Conservation (phyloP, 1,140 invertebrate species). For the Tenebrio molitor region DNA sequence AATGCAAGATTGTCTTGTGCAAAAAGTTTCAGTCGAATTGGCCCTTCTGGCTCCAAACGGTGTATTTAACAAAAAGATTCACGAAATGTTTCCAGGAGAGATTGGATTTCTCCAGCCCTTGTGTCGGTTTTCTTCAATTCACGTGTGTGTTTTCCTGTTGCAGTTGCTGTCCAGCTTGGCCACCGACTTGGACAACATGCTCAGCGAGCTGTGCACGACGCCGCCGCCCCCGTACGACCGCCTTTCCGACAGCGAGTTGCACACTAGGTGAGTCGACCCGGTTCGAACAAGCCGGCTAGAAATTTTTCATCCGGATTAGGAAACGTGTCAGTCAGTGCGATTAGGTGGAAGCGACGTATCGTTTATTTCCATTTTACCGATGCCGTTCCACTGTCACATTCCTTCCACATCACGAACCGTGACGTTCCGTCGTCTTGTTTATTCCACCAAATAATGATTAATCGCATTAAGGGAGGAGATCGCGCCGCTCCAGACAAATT, state of each 20-base stretch:
- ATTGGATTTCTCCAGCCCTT: too few relatives aligned
- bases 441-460: conserved; percentile 40
- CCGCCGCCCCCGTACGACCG: conserved; percentile 62
- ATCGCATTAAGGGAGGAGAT: conserved; percentile 35
- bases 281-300: not conserved
- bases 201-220: conserved; percentile 72
- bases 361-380: conserved; percentile 27
- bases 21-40: too few relatives aligned
- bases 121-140: too few relatives aligned
- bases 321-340: conserved; percentile 32
- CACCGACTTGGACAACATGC: conserved; percentile 74
- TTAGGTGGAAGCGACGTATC: conserved; percentile 28
- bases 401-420: not conserved
- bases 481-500: conserved; percentile 10
- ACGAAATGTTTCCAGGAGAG: too few relatives aligned
- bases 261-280: conserved; percentile 50
- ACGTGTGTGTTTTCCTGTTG: conserved; percentile 63
- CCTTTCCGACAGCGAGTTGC: conserved; percentile 57
- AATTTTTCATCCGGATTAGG: conserved; percentile 27
- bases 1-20: too few relatives aligned
- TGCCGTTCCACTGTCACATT: not conserved
- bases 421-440: conserved; percentile 27
- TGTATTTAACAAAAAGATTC: too few relatives aligned
- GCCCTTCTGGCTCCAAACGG: too few relatives aligned
- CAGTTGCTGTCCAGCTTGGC: conserved; percentile 75